phyloP scores from a whole-genome alignment of 2,113 vertebrate species.

The Leucosticte australis region DNA sequence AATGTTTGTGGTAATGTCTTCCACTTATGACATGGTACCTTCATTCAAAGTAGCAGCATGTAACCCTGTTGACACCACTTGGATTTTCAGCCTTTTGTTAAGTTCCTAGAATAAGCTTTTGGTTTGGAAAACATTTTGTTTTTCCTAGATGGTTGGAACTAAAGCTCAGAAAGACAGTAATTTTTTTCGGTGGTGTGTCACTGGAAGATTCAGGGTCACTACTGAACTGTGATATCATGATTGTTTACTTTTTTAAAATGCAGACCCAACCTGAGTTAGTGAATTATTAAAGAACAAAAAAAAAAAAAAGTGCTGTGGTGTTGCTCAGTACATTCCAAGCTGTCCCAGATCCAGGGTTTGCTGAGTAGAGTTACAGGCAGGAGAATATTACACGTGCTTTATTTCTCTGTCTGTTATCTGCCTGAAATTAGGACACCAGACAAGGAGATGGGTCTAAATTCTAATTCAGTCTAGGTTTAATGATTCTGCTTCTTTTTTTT shows the following conservation, averaged over 20 bases:
- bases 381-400: background rate
- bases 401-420: background rate
- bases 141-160: background rate
- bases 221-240: background rate
- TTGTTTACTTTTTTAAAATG: background rate
- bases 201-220: background rate
- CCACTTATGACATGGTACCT: background rate
- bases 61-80: background rate
- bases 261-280: background rate
- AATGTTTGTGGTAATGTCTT: background rate
- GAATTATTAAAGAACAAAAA: background rate
- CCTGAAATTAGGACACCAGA: background rate
- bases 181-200: background rate
- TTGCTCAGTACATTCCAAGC: rapidly evolving
- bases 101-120: background rate
- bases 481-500: background rate
- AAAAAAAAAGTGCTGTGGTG: background rate
- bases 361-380: background rate
- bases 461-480: background rate
- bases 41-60: background rate
- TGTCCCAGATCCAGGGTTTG: background rate
- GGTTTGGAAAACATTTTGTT: background rate
- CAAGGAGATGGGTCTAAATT: background rate
- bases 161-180: background rate
- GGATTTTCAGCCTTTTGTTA: background rate